A percentile compares a stretch with the other conserved stretches of the same genome.
Conservation (phyloP, 2,797 vertebrate species). For the Clarias pachynema region DNA sequence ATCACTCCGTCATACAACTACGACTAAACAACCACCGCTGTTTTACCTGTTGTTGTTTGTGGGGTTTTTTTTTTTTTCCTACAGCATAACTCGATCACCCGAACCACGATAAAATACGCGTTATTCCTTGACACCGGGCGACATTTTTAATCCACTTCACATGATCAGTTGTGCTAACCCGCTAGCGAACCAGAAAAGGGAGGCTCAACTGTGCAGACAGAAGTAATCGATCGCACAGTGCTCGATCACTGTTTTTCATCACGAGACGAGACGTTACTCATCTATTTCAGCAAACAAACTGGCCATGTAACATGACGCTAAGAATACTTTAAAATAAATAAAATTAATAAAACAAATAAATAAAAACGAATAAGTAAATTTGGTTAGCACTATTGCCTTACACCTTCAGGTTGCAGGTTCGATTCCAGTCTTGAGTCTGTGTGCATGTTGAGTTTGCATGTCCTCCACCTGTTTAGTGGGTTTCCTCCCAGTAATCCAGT, state of each 20-base stretch:
- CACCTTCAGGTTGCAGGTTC: too few species aligned
- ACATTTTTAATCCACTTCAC: constrained; percentile 41
- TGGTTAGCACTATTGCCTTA: too few species aligned
- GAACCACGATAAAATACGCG: neutral
- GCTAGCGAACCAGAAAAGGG: neutral
- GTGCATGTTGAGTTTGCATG: too few species aligned
- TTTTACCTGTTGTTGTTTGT: constrained; percentile 39
- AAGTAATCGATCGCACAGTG: constrained; percentile 24
- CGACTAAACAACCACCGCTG: neutral
- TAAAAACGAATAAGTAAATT: too few species aligned
- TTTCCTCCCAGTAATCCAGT: too few species aligned
- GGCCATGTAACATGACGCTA: neutral
- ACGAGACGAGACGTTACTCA: constrained; percentile 39
- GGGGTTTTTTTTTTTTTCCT: neutral
- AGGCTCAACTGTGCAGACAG: constrained; percentile 12
- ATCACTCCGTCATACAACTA: too few species aligned
- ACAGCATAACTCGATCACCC: constrained; percentile 26
- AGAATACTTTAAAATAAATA: neutral
- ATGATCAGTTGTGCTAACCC: constrained; percentile 13
- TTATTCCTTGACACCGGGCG: neutral
- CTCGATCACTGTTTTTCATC: constrained; percentile 32
- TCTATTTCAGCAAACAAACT: neutral
- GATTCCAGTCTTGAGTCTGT: too few species aligned
- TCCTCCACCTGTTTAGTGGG: too few species aligned
- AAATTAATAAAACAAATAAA: neutral